Evolutionary conservation across 92 coral and sea anemone species (phyloP), one percentile per base, ranked within the genome.

Genomic region (Zoanthus gigantus): DNA sequence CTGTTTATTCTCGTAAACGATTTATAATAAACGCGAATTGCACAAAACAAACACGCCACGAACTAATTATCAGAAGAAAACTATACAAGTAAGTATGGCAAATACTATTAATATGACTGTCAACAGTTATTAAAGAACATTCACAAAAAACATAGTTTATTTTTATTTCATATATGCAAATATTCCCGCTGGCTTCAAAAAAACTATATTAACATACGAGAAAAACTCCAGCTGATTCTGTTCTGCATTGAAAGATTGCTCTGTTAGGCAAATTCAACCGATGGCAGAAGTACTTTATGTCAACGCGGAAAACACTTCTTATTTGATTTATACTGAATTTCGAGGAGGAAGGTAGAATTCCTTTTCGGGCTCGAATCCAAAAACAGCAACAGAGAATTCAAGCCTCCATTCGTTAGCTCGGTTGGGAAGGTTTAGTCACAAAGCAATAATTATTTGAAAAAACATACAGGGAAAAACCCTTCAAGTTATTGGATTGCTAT

Each of bases 331-430:
- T 13, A 5, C 60, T 2, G 74, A 45, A 65, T 81, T 81, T 12
- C 60, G 5, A 31, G 47, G 75, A 67, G 37, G 57, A 54, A 65
- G 61, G 4, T 45, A 46, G 31, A 66, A 46, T 63, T 47, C 65
- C 46, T 67, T 81, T 48, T 34, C 75, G 57, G 56, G 56, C 9
- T 23, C 73, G 32, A 80, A 80, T 42, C 46, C n/a, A 63, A 63
- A 65, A 66, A 45, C 85, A 81, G 85, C 65, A 68, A 60, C 23
- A 16, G 54, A 81, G 85, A 81, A 81, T 81, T 45, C 71, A 54
- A 46, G 45, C 61, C 52, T 81, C 75, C 85, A 30, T 23, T 45
- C 61, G 76, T 29, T 12, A 18, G 50, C 85, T 81, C 85, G 75
- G 85, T 68, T 81, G 85, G 85, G 60, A 66, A 81, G 58, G 30